phyloP scores from a whole-genome alignment of 2,888 invertebrate genomes.

The Congeria kusceri region DNA sequence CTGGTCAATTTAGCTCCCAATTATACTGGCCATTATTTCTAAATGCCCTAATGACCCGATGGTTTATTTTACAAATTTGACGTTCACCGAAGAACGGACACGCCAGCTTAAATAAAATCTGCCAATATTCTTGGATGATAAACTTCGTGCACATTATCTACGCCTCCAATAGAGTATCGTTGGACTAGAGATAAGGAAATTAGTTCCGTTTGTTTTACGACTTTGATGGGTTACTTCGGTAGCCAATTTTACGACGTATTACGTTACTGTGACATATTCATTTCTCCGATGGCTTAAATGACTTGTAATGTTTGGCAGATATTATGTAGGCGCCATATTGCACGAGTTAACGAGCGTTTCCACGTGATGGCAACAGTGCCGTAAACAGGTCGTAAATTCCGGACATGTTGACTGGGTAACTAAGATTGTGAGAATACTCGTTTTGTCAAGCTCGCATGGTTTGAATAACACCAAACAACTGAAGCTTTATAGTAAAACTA shows the following conservation, averaged over 20 bases:
- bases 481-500: too few relatives aligned
- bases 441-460: too few relatives aligned
- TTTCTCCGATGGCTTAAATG: neutral
- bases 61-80: too few relatives aligned
- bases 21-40: too few relatives aligned
- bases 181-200: neutral
- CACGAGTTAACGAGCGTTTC: constrained; percentile 3
- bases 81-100: neutral
- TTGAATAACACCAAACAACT: too few relatives aligned
- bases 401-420: too few relatives aligned
- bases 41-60: too few relatives aligned
- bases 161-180: neutral
- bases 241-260: constrained; percentile 4
- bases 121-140: neutral
- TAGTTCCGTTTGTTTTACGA: constrained; percentile 8
- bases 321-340: constrained; percentile 2
- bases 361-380: too few relatives aligned
- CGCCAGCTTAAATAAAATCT: neutral
- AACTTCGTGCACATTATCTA: neutral
- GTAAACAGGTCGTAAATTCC: too few relatives aligned
- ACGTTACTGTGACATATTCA: constrained; percentile 4
- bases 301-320: neutral
- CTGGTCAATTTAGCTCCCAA: too few relatives aligned
- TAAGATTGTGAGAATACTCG: too few relatives aligned
- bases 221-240: neutral